These are phyloP conservation scores for Euzetes globulus DNA, from an alignment of 2,888 invertebrate genomes.

Conservation along the genomic window DNA sequence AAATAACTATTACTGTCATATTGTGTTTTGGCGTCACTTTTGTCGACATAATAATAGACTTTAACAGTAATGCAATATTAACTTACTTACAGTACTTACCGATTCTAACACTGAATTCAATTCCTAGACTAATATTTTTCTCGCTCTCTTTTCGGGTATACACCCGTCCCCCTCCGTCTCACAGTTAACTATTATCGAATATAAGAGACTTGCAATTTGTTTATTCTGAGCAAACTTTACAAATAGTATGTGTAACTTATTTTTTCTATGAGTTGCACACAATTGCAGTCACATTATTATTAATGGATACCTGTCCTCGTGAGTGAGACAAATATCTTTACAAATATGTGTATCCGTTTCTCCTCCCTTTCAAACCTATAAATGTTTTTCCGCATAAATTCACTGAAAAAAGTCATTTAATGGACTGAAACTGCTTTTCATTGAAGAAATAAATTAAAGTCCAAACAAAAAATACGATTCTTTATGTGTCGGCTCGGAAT, in stretches of 20 bases:
- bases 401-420: neutral
- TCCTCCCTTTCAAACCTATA: neutral
- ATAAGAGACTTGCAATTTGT: neutral
- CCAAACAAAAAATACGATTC: neutral
- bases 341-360: neutral
- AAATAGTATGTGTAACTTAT: neutral
- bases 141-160: neutral
- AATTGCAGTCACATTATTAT: constrained; percentile 9
- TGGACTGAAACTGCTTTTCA: neutral
- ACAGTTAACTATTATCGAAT: neutral
- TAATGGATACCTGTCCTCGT: neutral
- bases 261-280: neutral
- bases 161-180: no score
- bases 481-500: neutral
- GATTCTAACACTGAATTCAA: neutral
- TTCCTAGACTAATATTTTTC: neutral
- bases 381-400: neutral
- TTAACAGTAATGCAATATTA: constrained; percentile 19
- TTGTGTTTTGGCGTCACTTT: constrained; percentile 29
- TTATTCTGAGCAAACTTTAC: neutral
- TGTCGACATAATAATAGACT: neutral
- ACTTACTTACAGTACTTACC: neutral
- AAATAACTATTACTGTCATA: constrained; percentile 14
- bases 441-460: neutral
- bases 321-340: neutral